phyloP scores from a whole-genome alignment of 2,888 invertebrate genomes.

The Plemyria rubiginata region DNA sequence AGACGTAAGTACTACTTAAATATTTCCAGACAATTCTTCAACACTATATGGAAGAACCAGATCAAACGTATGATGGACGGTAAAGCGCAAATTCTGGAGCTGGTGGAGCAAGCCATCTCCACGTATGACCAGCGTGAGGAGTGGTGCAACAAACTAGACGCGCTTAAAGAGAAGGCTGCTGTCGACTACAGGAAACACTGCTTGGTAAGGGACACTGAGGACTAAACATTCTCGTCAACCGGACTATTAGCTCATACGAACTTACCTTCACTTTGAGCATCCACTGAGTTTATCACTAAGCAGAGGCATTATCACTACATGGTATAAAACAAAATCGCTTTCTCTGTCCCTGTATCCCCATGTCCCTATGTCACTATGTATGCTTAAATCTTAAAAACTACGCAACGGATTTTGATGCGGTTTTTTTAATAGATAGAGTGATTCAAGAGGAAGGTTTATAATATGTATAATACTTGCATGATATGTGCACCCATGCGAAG shows the following conservation, averaged over 20 bases:
- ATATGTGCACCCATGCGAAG: no score
- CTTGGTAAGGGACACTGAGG: conserved; percentile 52
- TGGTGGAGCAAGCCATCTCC: conserved; percentile 94
- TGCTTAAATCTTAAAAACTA: no score
- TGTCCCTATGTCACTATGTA: no score
- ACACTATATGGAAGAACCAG: conserved; percentile 91
- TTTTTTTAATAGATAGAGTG: no score
- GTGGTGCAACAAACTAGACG: conserved; percentile 91
- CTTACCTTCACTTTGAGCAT: not conserved
- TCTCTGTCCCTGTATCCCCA: no score
- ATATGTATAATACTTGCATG: no score
- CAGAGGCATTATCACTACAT: no score
- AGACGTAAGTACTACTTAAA: not conserved
- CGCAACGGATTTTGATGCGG: no score
- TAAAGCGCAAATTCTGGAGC: conserved; percentile 92
- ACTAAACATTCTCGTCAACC: not conserved
- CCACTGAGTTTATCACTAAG: no score
- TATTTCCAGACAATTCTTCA: conserved; percentile 89
- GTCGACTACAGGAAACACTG: conserved; percentile 79
- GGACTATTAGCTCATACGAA: not conserved
- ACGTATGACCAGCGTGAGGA: conserved; percentile 96
- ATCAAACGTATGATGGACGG: conserved; percentile 90
- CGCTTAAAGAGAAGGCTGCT: conserved; percentile 89
- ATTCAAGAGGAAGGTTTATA: no score
- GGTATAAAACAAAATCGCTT: no score